These are phyloP conservation scores for Cephus spinipes DNA, from an alignment of 2,888 invertebrate species.

Conservation along the genomic window DNA sequence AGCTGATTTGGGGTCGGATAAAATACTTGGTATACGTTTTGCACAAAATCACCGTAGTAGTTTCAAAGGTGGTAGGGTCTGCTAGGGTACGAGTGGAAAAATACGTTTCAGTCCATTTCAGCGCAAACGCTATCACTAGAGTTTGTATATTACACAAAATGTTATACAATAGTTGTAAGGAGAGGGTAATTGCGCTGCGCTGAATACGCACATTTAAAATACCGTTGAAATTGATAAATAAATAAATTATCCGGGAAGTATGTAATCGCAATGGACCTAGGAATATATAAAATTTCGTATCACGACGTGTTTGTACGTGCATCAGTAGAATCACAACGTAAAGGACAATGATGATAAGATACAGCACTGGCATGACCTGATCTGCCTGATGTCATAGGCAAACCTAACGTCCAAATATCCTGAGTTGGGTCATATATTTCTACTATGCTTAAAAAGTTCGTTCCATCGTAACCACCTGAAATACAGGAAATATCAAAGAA, in stretches of 20 bases:
- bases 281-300: constrained; percentile 23
- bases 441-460: constrained; percentile 84
- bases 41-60: no score
- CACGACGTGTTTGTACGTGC: constrained; percentile 33
- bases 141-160: neutral
- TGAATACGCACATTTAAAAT: neutral
- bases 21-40: no score
- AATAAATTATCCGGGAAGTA: neutral
- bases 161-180: neutral
- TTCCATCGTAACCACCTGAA: constrained; percentile 91
- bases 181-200: neutral
- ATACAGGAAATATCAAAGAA: constrained; percentile 29
- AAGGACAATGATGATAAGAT: constrained; percentile 79
- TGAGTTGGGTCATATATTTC: constrained; percentile 87
- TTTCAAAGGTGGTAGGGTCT: no score
- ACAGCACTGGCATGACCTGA: constrained; percentile 95
- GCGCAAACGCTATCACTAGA: neutral
- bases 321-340: constrained; percentile 57
- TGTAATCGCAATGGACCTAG: neutral
- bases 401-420: constrained; percentile 82
- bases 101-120: constrained; percentile 31
- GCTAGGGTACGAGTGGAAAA: constrained; percentile 14
- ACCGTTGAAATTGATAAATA: neutral
- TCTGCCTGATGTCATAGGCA: constrained; percentile 84
- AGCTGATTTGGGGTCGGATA: no score